Conservation (phyloP, 2,113 vertebrate genomes). For the Thalassarche chlororhynchos region DNA sequence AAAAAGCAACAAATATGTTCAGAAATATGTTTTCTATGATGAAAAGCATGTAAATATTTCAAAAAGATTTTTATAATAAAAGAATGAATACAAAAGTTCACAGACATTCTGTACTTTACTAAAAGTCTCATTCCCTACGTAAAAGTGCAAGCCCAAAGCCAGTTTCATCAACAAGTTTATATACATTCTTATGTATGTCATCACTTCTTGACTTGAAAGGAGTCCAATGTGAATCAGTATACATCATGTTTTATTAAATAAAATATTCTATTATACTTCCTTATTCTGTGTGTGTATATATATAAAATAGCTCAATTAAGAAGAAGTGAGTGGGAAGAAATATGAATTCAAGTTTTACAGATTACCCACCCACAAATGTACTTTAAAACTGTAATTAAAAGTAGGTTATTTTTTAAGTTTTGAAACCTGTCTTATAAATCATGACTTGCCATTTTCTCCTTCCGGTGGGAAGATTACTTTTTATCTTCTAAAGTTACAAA, state of each 20-base stretch:
- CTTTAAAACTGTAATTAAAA: not conserved
- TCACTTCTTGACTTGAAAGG: not conserved
- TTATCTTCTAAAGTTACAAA: not conserved
- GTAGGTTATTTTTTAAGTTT: not conserved
- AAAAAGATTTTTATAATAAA: not conserved
- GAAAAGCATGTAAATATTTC: not conserved
- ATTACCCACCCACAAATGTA: not conserved
- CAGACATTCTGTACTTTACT: not conserved
- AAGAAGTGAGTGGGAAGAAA: not conserved
- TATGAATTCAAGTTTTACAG: not conserved
- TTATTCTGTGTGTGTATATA: not conserved
- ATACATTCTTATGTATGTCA: not conserved
- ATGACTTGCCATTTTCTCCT: not conserved
- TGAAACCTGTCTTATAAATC: not conserved
- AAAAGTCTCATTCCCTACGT: not conserved
- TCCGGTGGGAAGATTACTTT: not conserved
- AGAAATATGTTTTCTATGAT: not conserved
- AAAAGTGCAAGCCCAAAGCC: not conserved
- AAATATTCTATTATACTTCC: not conserved
- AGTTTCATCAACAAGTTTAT: not conserved
- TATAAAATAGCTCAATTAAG: not conserved
- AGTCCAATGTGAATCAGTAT: not conserved
- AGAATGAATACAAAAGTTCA: not conserved
- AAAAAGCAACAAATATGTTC: not conserved
- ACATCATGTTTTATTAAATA: not conserved